Base-by-base conservation (phyloP, 2,113 vertebrate species). In the Montifringilla adamsi region DNA sequence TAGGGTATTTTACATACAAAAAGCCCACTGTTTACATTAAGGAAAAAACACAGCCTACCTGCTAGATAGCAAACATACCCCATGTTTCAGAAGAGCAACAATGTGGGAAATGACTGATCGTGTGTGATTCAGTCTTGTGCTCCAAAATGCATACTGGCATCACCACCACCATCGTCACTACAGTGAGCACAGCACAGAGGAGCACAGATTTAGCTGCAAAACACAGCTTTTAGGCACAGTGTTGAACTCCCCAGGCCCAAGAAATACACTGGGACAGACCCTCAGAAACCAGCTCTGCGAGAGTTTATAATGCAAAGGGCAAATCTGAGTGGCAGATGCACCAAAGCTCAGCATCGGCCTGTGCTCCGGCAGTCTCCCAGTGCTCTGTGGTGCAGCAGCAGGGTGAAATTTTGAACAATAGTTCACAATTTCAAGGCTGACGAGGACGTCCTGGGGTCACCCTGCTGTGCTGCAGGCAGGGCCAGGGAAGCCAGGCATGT, bases 171-270 rank as follows among this genome's bases (percentile, higher is more conserved):
- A 4, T 28, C 81, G 46, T n/a, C 0, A 0, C 52, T 41, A 5
- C 27, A 58, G 49, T 0, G 1, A 28, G 21, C 0, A 2, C 18
- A 67, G 19, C 37, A 44, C 24, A 63, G 46, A 62, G 23, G 3
- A 73, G 33, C n/a, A 47, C 17, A n/a, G 18, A 28, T 10, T 35
- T 3, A 26, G 22, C 19, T 69, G 58, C 19, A 17, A 47, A 33
- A 27, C 35, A 19, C 21, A 64, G 30, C 43, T 74, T 41, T 23
- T 15, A 15, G 33, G 28, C n/a, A 64, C 44, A 17, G 22, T 26
- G 23, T 3, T 35, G 50, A 69, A 46, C 28, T 58, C 46, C 33
- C 16, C 31, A 76, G 33, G 22, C 7, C 10, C 30, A 19, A n/a
- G 22, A 56, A 83, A 49, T 12, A 8, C 3, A 21, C 6, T 23